phyloP scores from a whole-genome alignment of 2,797 vertebrate species.

The Octomys mimax region DNA sequence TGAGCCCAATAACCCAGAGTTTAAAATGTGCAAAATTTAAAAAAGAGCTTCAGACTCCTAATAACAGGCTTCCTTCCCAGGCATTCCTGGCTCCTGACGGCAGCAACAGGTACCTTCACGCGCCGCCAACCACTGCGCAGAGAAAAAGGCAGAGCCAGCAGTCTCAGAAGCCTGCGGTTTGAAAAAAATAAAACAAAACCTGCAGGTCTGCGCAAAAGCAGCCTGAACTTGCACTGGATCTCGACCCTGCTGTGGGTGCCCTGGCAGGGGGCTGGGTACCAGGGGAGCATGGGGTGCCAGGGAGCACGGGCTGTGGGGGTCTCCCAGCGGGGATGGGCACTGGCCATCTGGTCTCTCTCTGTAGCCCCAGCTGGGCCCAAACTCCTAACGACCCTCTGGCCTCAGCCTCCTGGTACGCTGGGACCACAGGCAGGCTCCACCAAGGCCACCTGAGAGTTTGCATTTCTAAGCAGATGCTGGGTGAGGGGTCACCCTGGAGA shows the following conservation, averaged over 20 bases:
- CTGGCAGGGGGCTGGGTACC: background rate
- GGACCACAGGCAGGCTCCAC: background rate
- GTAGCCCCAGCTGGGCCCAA: too few species aligned
- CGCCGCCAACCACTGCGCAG: background rate
- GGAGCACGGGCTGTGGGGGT: background rate
- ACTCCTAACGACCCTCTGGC: background rate
- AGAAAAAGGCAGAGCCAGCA: background rate
- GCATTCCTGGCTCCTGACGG: background rate
- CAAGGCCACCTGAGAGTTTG: background rate
- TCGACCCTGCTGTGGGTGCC: background rate
- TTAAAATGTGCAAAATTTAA: background rate
- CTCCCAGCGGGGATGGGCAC: background rate
- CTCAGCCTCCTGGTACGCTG: background rate
- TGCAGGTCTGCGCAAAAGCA: background rate
- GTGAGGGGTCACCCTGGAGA: background rate
- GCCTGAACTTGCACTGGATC: background rate
- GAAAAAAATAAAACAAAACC: background rate
- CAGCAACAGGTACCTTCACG: background rate
- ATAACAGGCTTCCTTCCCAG: slow-evolving; percentile 27
- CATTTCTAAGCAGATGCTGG: background rate
- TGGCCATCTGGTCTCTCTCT: background rate
- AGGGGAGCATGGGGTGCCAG: too few species aligned
- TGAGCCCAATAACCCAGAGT: background rate
- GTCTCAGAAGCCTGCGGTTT: background rate
- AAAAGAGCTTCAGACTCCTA: slow-evolving; percentile 4